Conservation (phyloP, 2,113 vertebrate genomes). For the Psilopogon haemacephalus region DNA sequence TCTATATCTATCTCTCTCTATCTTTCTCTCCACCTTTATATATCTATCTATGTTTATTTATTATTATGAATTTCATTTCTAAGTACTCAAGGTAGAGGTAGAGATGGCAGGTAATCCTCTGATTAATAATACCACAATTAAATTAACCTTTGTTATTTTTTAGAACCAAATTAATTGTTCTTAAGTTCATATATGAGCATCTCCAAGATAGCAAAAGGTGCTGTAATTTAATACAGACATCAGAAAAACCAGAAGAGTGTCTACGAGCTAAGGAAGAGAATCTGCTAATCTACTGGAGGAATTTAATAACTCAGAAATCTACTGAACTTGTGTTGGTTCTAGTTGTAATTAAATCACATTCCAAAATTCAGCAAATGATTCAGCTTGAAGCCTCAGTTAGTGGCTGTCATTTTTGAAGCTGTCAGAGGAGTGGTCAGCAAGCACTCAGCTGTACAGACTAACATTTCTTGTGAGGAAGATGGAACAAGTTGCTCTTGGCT, state of each 20-base stretch:
- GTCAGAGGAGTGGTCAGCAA: neutral
- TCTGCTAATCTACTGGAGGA: neutral
- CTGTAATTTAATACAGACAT: neutral
- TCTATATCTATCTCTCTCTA: too few relatives aligned
- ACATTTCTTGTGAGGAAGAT: neutral
- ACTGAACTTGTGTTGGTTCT: neutral
- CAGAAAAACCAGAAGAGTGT: neutral
- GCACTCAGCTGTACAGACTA: neutral
- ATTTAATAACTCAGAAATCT: constrained; percentile 10
- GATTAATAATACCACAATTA: neutral
- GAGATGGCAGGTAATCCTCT: neutral
- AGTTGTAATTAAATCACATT: neutral
- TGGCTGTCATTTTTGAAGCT: rapidly evolving
- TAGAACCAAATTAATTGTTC: neutral
- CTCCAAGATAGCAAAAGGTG: neutral
- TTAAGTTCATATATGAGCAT: neutral
- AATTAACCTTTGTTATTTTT: neutral
- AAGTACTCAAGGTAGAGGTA: neutral
- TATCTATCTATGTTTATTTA: neutral
- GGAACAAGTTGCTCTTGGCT: neutral
- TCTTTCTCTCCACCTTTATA: too few relatives aligned
- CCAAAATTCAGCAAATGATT: constrained; percentile 15
- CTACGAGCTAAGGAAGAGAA: neutral
- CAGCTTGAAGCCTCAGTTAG: neutral
- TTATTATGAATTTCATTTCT: neutral